Base-by-base conservation (phyloP, 2,888 invertebrate genomes). In the Slavum lentiscoides region DNA sequence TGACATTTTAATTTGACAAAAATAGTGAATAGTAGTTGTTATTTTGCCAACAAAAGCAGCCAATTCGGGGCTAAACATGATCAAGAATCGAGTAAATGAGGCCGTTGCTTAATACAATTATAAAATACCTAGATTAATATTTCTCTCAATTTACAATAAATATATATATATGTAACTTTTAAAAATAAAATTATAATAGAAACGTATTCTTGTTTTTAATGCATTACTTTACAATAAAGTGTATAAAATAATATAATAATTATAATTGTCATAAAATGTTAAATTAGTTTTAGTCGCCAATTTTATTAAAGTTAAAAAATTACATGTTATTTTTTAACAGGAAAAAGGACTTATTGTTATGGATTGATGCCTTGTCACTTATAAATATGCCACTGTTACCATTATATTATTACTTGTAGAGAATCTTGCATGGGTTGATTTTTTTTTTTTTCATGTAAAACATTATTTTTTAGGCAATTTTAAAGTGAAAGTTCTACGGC, bases 31-130 rank as follows among this genome's bases (percentile, higher is more conserved):
- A 72, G 30, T 66, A 80, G 70, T 80, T 80, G 80, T 72, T 72
- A 58, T 80, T 64, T 72, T 80, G 80, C 80, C 80, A 80, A 80
- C 70, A 80, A 80, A 70, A 80, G 70, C 80, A 80, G 80, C 80
- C 64, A 80, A 72, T 80, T 43, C 43, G 15, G 69, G 80, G 64
- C 64, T 80, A 80, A 64, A 80, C 64, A 72, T 72, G 70, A 80
- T 77, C 72, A 62, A 39, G 64, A 80, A 80, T 80, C 23, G 64
- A 55, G 64, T 72, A 80, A 80, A 80, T 23, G 72, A 80, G 64
- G 72, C 70, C 72, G 43, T 55, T 5, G 75, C 67, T 59, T 59
- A 58, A 49, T 76, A 68, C 67, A 59, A n/a, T 68, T 43, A 76
- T 68, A 76, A 67, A 67, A 68, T 74, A 55, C 67, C 58, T 19